These are phyloP conservation scores for Sander lucioperca DNA, from an alignment of 2,113 vertebrate species.

Conservation along the genomic window DNA sequence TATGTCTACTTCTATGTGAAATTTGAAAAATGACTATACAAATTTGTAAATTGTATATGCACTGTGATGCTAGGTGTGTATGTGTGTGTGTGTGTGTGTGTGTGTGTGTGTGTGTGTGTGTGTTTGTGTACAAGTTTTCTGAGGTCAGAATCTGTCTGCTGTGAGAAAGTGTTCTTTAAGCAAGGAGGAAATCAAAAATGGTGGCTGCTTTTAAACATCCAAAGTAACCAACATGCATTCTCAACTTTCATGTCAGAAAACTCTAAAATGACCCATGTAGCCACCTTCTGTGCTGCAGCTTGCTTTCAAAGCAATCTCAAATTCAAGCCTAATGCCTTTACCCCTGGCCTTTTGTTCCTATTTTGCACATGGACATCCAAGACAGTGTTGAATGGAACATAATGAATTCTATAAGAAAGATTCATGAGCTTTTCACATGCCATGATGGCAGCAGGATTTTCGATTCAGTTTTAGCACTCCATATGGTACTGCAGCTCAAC, in stretches of 20 bases:
- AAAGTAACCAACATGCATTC: not conserved
- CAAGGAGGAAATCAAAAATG: conserved; percentile 8
- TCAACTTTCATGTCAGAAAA: not conserved
- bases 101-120: not conserved
- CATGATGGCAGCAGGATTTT: conserved; percentile 66
- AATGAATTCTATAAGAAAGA: not conserved
- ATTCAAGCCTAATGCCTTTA: conserved; percentile 23
- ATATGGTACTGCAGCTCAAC: conserved; percentile 89
- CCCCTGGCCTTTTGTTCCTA: conserved; percentile 3
- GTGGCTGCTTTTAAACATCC: not conserved
- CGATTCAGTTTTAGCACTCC: conserved; percentile 82
- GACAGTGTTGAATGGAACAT: conserved; percentile 14
- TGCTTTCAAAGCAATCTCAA: conserved; percentile 38
- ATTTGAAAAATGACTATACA: not conserved
- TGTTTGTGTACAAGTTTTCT: too few relatives aligned
- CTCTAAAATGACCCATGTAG: not conserved
- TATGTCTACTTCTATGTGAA: not conserved
- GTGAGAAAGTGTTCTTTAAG: not conserved
- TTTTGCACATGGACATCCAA: conserved; percentile 1
- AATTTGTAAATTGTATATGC: not conserved
- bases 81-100: not conserved
- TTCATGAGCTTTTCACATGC: conserved; percentile 39
- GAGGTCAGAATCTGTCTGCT: not conserved
- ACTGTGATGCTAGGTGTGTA: not conserved
- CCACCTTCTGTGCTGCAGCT: not conserved